These are phyloP conservation scores for Callipepla squamata DNA, from an alignment of 2,113 vertebrate species.

Conservation along the genomic window DNA sequence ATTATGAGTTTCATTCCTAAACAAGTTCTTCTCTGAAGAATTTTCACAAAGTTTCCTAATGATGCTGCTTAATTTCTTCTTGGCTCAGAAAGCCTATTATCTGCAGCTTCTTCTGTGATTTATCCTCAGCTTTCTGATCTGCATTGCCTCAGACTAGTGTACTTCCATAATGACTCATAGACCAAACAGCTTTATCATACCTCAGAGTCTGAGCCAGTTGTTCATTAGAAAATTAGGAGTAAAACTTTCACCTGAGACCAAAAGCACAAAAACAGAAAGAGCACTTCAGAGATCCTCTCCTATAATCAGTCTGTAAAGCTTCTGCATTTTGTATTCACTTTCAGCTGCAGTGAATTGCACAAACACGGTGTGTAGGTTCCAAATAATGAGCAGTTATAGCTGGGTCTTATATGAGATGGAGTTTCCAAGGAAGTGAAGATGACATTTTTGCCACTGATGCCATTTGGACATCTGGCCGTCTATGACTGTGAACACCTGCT, in stretches of 20 bases:
- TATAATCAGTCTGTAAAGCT: not conserved
- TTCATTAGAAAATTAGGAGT: not conserved
- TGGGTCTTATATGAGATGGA: not conserved
- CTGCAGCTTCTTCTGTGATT: not conserved
- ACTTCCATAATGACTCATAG: not conserved
- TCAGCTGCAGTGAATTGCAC: not conserved
- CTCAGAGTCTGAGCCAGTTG: not conserved
- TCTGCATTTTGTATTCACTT: not conserved
- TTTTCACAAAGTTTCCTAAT: not conserved
- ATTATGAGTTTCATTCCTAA: not conserved
- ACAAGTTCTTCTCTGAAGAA: not conserved
- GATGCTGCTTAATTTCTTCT: not conserved
- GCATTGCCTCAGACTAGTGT: not conserved
- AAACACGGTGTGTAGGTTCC: not conserved
- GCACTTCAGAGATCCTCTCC: not conserved
- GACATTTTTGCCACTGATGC: not conserved
- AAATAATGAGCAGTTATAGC: not conserved
- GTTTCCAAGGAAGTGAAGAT: not conserved
- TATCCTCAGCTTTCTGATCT: slow-evolving; percentile 22
- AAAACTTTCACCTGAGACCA: not conserved
- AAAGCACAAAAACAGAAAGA: not conserved
- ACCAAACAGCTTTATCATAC: not conserved
- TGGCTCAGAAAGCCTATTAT: slow-evolving; percentile 16
- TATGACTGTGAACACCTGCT: not conserved
- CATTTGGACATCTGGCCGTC: not conserved